Evolutionary conservation across 1,140 invertebrate genomes (phyloP).

Genomic region (Coelopa frigida): DNA sequence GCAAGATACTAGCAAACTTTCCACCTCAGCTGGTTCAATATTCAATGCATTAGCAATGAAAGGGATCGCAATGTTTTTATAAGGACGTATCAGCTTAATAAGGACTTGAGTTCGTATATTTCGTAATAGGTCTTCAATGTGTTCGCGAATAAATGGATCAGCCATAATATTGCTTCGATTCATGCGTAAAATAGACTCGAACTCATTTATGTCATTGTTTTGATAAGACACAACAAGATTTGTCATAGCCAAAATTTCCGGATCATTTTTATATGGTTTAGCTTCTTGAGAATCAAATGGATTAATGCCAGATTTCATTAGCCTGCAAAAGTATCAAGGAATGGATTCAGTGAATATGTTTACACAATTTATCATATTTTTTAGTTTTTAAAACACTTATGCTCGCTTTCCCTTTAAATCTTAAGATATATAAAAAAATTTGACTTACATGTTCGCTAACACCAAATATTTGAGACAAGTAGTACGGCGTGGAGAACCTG

Average conservation of each 20-base stretch:
- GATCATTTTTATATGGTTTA: slow-evolving; percentile 99
- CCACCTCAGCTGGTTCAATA: slow-evolving; percentile 93
- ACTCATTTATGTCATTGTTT: slow-evolving; percentile 98
- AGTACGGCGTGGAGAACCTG: slow-evolving; percentile 92
- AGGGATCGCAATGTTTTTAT: slow-evolving; percentile 95
- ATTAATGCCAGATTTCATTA: slow-evolving; percentile 99
- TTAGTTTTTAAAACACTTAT: too few species aligned
- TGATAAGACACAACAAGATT: slow-evolving; percentile 98
- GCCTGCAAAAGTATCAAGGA: slow-evolving; percentile 50
- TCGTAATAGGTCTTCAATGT: slow-evolving; percentile 94
- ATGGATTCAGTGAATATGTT: too few species aligned
- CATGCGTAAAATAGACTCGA: slow-evolving; percentile 92
- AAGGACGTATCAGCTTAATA: slow-evolving; percentile 96
- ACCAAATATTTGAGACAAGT: slow-evolving; percentile 98
- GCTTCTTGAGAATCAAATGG: slow-evolving; percentile 99
- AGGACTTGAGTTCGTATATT: slow-evolving; percentile 98
- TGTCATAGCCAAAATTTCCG: slow-evolving; percentile 99
- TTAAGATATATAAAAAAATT: neutral
- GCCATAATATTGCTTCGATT: slow-evolving; percentile 98
- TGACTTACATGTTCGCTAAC: slow-evolving; percentile 85
- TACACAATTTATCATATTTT: too few species aligned
- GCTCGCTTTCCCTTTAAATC: too few species aligned
- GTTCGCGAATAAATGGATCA: slow-evolving; percentile 98
- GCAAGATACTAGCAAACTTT: slow-evolving; percentile 95
- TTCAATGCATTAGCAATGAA: slow-evolving; percentile 97